Evolutionary conservation across 1,140 invertebrate genomes (phyloP).

Genomic region (Ceratitis capitata): DNA sequence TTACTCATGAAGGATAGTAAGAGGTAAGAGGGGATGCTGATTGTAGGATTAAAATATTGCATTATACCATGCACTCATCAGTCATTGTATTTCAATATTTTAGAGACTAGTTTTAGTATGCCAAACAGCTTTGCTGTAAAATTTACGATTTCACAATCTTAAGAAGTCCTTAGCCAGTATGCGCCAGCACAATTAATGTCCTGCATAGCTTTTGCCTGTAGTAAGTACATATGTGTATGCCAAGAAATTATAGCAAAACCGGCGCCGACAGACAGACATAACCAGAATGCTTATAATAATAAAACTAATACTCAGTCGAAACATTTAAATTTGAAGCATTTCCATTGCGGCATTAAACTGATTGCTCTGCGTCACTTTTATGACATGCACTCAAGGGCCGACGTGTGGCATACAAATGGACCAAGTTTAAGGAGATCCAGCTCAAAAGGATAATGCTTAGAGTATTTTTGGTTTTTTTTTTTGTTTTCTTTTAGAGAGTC

Average conservation of each 20-base stretch:
- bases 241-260: not conserved
- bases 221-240: not conserved
- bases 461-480: no score
- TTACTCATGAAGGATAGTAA: no score
- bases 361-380: conserved; percentile 21
- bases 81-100: not conserved
- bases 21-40: no score
- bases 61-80: not conserved
- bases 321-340: not conserved
- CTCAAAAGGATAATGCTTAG: no score
- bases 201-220: not conserved
- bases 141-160: not conserved
- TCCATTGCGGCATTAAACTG: conserved; percentile 23
- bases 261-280: not conserved
- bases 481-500: not conserved
- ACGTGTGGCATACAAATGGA: not conserved
- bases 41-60: no score
- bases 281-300: not conserved
- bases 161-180: not conserved
- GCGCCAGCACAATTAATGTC: no score
- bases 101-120: not conserved
- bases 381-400: not conserved
- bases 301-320: not conserved
- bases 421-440: not conserved
- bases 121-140: not conserved